Evolutionary conservation across 2,113 vertebrate genomes (phyloP).

Genomic region (Pygoscelis antarcticus): DNA sequence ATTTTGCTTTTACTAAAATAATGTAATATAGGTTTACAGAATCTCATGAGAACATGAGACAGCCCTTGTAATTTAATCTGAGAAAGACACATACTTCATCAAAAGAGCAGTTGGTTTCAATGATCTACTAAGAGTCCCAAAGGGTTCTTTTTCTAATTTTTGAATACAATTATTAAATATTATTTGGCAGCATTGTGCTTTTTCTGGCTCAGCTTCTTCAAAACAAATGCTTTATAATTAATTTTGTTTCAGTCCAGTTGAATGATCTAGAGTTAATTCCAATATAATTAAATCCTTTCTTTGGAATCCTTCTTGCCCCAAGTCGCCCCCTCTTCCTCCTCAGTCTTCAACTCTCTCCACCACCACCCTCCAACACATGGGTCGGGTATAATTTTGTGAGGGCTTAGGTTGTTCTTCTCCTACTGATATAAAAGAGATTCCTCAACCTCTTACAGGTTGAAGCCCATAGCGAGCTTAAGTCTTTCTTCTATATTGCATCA

Average conservation of each 20-base stretch:
- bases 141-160: slow-evolving; percentile 41
- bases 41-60: slow-evolving; percentile 49
- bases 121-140: slow-evolving; percentile 45
- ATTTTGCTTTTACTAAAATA: slow-evolving; percentile 53
- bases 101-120: slow-evolving; percentile 61
- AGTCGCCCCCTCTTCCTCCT: neutral
- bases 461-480: neutral
- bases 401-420: neutral
- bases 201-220: slow-evolving; percentile 64
- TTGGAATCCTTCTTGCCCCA: neutral
- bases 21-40: slow-evolving; percentile 26
- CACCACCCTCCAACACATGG: neutral
- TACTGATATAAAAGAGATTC: neutral
- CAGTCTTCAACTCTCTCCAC: neutral
- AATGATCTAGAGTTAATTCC: slow-evolving; percentile 62
- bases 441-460: neutral
- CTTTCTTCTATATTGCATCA: neutral
- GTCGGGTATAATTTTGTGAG: neutral
- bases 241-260: slow-evolving; percentile 50
- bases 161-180: slow-evolving; percentile 64
- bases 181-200: slow-evolving; percentile 68
- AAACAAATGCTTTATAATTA: slow-evolving; percentile 62
- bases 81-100: slow-evolving; percentile 53
- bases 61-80: slow-evolving; percentile 50
- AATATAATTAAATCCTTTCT: slow-evolving; percentile 63